Evolutionary conservation across 2,113 vertebrate species (phyloP).

Genomic region (Callospermophilus lateralis): DNA sequence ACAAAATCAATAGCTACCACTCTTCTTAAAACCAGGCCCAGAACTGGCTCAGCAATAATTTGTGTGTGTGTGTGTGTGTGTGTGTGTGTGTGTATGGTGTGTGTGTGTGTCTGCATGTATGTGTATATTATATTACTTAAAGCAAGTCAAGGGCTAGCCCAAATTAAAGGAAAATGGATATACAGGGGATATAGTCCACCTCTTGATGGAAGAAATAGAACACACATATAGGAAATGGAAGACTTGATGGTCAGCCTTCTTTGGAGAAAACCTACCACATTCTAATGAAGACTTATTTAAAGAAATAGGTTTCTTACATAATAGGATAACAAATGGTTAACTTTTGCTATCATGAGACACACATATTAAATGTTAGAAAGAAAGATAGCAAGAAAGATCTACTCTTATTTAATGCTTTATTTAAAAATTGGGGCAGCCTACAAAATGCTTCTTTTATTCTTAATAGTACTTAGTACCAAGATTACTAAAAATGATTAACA

Average conservation of each 20-base stretch:
- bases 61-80: neutral
- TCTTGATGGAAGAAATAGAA: neutral
- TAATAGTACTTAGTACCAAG: neutral
- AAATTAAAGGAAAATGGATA: accelerated
- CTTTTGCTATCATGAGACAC: neutral
- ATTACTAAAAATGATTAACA: conserved; percentile 23
- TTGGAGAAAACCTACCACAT: neutral
- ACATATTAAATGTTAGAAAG: neutral
- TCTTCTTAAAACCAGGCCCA: neutral
- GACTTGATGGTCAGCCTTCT: neutral
- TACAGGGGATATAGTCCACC: neutral
- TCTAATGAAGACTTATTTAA: conserved; percentile 33
- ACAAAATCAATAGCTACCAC: neutral
- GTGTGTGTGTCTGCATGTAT: too few species aligned
- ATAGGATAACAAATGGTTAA: neutral
- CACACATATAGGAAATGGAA: neutral
- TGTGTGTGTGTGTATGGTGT: too few species aligned
- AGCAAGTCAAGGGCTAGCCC: neutral
- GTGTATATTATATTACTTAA: neutral
- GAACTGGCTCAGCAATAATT: neutral
- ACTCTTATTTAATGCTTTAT: conserved; percentile 17
- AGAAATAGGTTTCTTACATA: neutral
- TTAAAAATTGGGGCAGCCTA: neutral
- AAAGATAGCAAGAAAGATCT: neutral
- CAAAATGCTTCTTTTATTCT: conserved; percentile 3